phyloP scores from a whole-genome alignment of 2,797 vertebrate genomes.

The Petrocephalus sullivani region DNA sequence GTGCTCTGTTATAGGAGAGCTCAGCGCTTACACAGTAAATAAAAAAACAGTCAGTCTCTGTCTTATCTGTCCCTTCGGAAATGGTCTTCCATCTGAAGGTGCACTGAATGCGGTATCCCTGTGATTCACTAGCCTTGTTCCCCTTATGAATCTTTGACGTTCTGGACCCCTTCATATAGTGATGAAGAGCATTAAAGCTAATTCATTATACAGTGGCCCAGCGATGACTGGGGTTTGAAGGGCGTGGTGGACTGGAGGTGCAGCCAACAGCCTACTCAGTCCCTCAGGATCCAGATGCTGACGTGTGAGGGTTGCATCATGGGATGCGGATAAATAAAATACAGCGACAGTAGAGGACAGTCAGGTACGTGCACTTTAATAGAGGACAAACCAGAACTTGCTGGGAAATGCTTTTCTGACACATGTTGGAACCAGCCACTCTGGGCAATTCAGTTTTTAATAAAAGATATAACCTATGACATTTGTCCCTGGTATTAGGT shows the following conservation, averaged over 20 bases:
- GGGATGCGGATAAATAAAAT: background rate
- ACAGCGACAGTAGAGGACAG: background rate
- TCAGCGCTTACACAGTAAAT: background rate
- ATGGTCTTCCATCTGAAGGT: background rate
- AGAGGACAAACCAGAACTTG: background rate
- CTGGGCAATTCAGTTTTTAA: background rate
- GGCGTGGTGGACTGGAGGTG: background rate
- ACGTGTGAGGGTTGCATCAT: background rate
- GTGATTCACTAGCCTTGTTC: background rate
- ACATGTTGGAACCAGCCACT: background rate
- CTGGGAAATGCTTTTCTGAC: background rate
- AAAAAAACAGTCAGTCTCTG: background rate
- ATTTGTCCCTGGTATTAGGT: background rate
- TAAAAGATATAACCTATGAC: background rate
- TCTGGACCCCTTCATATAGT: background rate
- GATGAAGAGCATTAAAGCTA: background rate
- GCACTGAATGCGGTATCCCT: background rate
- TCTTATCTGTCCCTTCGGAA: background rate
- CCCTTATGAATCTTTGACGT: background rate
- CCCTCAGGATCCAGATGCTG: too few species aligned
- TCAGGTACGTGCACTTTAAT: background rate
- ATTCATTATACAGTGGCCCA: slow-evolving; percentile 13
- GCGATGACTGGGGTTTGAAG: background rate
- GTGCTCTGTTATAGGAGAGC: background rate
- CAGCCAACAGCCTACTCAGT: background rate